These are phyloP conservation scores for Cephus spinipes DNA, from an alignment of 2,888 invertebrate species.

Conservation along the genomic window DNA sequence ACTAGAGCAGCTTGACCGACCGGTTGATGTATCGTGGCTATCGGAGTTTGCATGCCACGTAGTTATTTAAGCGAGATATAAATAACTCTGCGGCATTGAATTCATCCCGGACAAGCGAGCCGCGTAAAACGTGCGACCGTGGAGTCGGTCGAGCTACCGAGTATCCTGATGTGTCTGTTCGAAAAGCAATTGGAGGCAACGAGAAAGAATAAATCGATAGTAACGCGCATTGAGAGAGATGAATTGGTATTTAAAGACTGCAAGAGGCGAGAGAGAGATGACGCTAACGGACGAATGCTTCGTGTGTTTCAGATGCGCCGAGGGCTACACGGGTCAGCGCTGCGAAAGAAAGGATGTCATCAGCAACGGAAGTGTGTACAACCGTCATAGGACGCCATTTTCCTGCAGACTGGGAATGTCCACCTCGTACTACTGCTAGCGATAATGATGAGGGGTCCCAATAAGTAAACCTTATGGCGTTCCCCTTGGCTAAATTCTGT, in stretches of 20 bases:
- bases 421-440: slow-evolving; percentile 83
- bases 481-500: too few species aligned
- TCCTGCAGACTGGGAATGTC: slow-evolving; percentile 84
- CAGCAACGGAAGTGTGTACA: slow-evolving; percentile 83
- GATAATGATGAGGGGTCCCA: slow-evolving; percentile 64
- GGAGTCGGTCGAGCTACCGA: too few species aligned
- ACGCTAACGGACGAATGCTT: too few species aligned
- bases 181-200: too few species aligned
- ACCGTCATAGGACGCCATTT: slow-evolving; percentile 71
- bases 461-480: slow-evolving; percentile 13
- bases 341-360: slow-evolving; percentile 85
- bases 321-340: slow-evolving; percentile 82
- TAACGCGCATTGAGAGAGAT: too few species aligned
- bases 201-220: too few species aligned
- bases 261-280: too few species aligned
- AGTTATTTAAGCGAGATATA: slow-evolving; percentile 47
- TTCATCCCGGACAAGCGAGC: slow-evolving; percentile 30
- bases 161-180: too few species aligned
- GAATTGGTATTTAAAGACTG: too few species aligned
- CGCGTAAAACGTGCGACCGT: too few species aligned
- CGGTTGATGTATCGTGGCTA: neutral
- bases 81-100: slow-evolving; percentile 28
- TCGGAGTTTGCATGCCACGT: slow-evolving; percentile 29
- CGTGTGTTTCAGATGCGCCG: slow-evolving; percentile 76
- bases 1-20: slow-evolving; percentile 3